Conservation (phyloP, 2,113 vertebrate genomes). For the Machaerirhynchus nigripectus region DNA sequence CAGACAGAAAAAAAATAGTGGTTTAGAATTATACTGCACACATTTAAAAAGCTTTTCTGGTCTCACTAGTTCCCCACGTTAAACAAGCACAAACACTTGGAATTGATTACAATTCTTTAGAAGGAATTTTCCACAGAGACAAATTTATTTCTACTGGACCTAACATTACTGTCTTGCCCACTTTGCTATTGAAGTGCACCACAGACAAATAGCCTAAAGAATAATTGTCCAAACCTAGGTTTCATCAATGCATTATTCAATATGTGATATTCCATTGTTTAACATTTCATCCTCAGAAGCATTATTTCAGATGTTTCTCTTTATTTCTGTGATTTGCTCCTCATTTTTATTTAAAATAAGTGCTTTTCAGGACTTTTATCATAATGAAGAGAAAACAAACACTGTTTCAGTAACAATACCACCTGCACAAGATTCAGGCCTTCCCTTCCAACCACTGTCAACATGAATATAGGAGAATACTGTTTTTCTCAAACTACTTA, state of each 20-base stretch:
- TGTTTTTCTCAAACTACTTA: neutral
- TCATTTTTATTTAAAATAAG: neutral
- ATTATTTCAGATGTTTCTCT: neutral
- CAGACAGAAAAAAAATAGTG: neutral
- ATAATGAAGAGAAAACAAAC: neutral
- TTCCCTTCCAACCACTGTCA: neutral
- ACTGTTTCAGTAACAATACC: neutral
- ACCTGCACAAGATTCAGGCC: neutral
- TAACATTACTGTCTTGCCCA: neutral
- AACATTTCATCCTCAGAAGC: neutral
- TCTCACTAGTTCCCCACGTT: neutral
- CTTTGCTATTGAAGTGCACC: neutral
- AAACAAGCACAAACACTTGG: neutral
- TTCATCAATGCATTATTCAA: neutral
- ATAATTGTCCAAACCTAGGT: neutral
- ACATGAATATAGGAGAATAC: neutral
- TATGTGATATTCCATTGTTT: neutral
- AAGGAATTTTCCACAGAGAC: neutral
- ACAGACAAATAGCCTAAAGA: neutral
- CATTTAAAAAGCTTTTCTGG: neutral
- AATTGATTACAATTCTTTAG: neutral
- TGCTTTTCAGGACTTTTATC: neutral
- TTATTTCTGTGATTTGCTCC: neutral
- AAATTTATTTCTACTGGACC: neutral
- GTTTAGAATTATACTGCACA: neutral